A percentile compares a stretch with the other conserved stretches of the same genome.
Evolutionary conservation across 2,888 invertebrate species (phyloP).

Genomic region (Drosophila mulleri): DNA sequence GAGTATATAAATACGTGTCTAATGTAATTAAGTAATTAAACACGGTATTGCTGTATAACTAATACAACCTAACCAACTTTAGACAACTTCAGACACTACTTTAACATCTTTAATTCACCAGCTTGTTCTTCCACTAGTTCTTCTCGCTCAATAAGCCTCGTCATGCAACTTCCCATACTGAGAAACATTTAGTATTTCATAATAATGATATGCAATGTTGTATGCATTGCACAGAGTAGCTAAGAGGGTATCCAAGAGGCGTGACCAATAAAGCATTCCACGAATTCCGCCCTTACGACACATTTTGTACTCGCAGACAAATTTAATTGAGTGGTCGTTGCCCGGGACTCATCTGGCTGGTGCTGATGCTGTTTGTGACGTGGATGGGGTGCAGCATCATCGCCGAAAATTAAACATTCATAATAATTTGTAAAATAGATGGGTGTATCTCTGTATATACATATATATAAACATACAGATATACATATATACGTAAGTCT

Average conservation of each 20-base stretch:
- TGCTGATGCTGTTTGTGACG: constrained; percentile 34
- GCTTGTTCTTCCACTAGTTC: too few relatives aligned
- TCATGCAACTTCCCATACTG: too few relatives aligned
- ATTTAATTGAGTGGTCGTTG: constrained; percentile 78
- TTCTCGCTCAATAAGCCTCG: too few relatives aligned
- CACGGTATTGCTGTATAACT: too few relatives aligned
- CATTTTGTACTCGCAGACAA: constrained; percentile 61
- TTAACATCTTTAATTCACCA: too few relatives aligned
- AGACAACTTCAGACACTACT: too few relatives aligned
- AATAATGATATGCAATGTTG: neutral
- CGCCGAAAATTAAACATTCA: constrained; percentile 64
- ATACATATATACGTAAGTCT: neutral
- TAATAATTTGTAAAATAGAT: constrained; percentile 57
- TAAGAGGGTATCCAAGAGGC: neutral
- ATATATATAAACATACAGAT: neutral
- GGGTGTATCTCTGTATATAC: neutral
- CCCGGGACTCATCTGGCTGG: constrained; percentile 53
- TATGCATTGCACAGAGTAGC: neutral
- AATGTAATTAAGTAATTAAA: too few relatives aligned
- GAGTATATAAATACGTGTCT: too few relatives aligned
- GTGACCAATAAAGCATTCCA: constrained; percentile 17
- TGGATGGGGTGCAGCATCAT: constrained; percentile 23
- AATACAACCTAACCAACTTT: too few relatives aligned
- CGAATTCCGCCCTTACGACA: constrained; percentile 17
- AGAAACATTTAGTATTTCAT: neutral